These are phyloP conservation scores for Taurulus bubalis DNA, from an alignment of 2,113 vertebrate genomes.

Conservation along the genomic window DNA sequence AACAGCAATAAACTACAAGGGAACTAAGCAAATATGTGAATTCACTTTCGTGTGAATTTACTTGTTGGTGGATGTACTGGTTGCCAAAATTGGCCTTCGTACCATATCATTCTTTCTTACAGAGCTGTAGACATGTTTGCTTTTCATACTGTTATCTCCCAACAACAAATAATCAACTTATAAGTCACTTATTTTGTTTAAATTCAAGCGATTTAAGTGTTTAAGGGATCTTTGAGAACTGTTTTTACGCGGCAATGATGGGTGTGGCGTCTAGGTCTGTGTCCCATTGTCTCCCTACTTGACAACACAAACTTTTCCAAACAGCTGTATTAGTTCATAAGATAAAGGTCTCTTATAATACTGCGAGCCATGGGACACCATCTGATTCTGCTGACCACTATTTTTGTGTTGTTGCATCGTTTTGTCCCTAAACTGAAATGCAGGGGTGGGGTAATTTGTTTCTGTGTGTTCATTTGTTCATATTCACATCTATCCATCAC, in stretches of 20 bases:
- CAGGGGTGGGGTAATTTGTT: conserved; percentile 23
- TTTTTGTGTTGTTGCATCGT: conserved; percentile 58
- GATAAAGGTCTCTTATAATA: conserved; percentile 63
- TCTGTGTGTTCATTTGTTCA: conserved; percentile 22
- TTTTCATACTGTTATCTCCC: conserved; percentile 25
- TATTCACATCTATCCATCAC: conserved; percentile 16
- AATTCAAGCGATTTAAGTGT: neutral
- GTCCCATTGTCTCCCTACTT: conserved; percentile 38
- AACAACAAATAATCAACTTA: conserved; percentile 15
- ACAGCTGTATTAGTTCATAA: conserved; percentile 68
- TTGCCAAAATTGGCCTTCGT: conserved; percentile 29
- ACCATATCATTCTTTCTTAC: conserved; percentile 17
- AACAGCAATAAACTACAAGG: conserved; percentile 47
- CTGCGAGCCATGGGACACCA: conserved; percentile 59
- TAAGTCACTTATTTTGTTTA: neutral
- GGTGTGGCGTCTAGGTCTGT: conserved; percentile 44
- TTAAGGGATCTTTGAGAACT: conserved; percentile 18
- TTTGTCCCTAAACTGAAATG: conserved; percentile 47
- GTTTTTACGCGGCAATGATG: conserved; percentile 19
- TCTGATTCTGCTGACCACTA: conserved; percentile 70
- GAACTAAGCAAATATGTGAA: conserved; percentile 49
- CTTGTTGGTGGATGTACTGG: conserved; percentile 4
- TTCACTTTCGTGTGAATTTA: conserved; percentile 51
- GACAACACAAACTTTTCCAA: conserved; percentile 55
- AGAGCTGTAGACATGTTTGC: conserved; percentile 1